Percentiles rank a stretch among this genome's conserved stretches.
phyloP scores from a whole-genome alignment of 2,888 invertebrate genomes.

The Drosophila testacea region DNA sequence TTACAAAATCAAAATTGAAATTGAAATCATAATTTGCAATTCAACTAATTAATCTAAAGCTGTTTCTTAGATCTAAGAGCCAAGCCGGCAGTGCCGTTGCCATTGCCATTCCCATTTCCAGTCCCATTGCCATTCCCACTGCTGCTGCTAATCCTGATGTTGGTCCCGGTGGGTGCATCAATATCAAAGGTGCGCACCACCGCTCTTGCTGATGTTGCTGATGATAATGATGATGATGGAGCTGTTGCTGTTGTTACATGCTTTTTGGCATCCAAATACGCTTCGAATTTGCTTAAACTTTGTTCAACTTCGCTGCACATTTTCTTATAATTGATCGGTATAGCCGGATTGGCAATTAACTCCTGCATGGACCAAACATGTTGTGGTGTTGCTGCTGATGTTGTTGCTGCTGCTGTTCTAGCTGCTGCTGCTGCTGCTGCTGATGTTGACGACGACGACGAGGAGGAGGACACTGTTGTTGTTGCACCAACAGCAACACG shows the following conservation, averaged over 20 bases:
- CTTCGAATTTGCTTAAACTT: constrained; percentile 83
- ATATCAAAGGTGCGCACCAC: constrained; percentile 86
- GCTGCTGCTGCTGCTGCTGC: constrained; percentile 20
- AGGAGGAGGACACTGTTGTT: not conserved
- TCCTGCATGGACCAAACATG: constrained; percentile 84
- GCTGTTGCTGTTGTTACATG: constrained; percentile 25
- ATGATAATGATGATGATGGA: not conserved
- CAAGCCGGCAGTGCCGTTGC: constrained; percentile 76
- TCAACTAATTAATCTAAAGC: constrained; percentile 38
- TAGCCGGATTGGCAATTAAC: constrained; percentile 83
- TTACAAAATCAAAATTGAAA: not conserved
- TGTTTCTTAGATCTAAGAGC: constrained; percentile 68
- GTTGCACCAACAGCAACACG: constrained; percentile 12
- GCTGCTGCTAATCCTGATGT: too few species aligned
- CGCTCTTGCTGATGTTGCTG: constrained; percentile 7
- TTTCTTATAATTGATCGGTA: constrained; percentile 84
- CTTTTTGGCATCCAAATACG: constrained; percentile 78
- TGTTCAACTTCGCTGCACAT: constrained; percentile 84
- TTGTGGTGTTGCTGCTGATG: constrained; percentile 55
- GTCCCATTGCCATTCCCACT: constrained; percentile 5
- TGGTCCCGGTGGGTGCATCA: constrained; percentile 85
- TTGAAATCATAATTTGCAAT: not conserved
- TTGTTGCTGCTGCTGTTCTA: constrained; percentile 5
- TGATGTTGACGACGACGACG: not conserved
- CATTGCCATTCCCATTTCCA: constrained; percentile 14